These are phyloP conservation scores for Condylostylus longicornis DNA, from an alignment of 1,140 invertebrate species.

Conservation along the genomic window DNA sequence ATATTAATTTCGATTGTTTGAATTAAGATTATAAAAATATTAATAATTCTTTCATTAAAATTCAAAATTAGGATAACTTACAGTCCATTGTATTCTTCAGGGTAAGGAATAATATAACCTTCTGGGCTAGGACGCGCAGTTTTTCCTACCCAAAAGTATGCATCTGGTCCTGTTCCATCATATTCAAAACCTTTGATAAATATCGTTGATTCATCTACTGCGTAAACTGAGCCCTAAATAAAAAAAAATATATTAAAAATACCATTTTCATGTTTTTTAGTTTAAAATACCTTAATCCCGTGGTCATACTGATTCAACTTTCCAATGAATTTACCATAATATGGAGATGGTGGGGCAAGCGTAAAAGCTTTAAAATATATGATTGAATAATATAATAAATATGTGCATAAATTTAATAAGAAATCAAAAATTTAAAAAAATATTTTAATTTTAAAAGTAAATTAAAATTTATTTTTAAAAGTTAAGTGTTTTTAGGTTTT, in stretches of 20 bases:
- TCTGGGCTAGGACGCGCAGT: constrained; percentile 55
- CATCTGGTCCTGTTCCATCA: constrained; percentile 69
- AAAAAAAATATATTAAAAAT: background rate
- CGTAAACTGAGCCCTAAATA: constrained; percentile 54
- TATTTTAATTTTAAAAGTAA: no score
- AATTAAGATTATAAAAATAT: background rate
- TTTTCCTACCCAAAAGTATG: constrained; percentile 79
- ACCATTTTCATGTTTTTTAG: background rate
- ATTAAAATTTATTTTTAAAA: no score
- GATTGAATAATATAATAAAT: no score
- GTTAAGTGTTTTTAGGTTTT: no score
- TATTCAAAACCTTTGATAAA: constrained; percentile 76
- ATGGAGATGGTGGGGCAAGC: constrained; percentile 41
- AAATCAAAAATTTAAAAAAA: no score
- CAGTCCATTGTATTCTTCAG: constrained; percentile 59
- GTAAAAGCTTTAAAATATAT: constrained; percentile 18
- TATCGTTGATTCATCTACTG: constrained; percentile 72
- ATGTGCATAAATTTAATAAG: no score
- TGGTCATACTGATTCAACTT: constrained; percentile 52
- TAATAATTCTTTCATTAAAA: background rate
- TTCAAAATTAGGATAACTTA: constrained; percentile 30
- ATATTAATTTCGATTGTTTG: no score
- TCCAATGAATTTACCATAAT: constrained; percentile 64
- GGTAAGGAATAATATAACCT: constrained; percentile 70
- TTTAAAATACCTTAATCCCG: constrained; percentile 38